These are phyloP conservation scores for Sinocyclocheilus anophthalmus DNA, from an alignment of 2,113 vertebrate genomes.

Conservation along the genomic window DNA sequence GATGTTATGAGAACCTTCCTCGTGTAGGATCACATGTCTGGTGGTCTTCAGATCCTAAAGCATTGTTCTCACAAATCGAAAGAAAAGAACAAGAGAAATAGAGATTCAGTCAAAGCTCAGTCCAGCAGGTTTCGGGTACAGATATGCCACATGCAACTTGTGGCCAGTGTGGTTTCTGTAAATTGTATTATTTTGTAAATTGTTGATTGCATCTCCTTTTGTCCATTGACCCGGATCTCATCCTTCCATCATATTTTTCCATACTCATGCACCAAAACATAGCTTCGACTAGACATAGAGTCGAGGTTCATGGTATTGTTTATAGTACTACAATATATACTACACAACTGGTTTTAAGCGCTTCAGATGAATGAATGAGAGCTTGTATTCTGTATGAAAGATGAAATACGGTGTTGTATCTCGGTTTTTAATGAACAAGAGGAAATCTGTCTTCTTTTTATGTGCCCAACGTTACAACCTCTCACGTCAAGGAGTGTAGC, in stretches of 20 bases:
- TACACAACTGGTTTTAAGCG: not conserved
- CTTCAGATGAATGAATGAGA: not conserved
- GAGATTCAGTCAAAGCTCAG: not conserved
- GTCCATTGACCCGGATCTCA: slow-evolving; percentile 23
- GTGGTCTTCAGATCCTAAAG: not conserved
- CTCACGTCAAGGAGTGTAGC: not conserved
- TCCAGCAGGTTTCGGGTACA: not conserved
- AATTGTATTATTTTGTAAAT: slow-evolving; percentile 58
- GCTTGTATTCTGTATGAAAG: not conserved
- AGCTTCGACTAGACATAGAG: not conserved
- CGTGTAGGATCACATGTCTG: not conserved
- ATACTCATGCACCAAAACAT: slow-evolving; percentile 10
- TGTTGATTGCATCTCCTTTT: slow-evolving; percentile 19
- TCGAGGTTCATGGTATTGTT: slow-evolving; percentile 11
- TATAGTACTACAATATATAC: not conserved
- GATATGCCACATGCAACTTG: not conserved
- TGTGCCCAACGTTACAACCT: not conserved
- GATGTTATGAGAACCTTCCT: not conserved
- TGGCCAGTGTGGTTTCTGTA: slow-evolving; percentile 19
- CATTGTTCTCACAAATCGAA: not conserved
- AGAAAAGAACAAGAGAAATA: not conserved
- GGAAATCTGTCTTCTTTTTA: not conserved
- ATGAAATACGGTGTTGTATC: not conserved
- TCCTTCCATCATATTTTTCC: slow-evolving; percentile 16
- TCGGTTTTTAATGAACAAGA: not conserved